These are phyloP conservation scores for Agonum fuliginosum DNA, from an alignment of 2,888 invertebrate species.

Conservation along the genomic window DNA sequence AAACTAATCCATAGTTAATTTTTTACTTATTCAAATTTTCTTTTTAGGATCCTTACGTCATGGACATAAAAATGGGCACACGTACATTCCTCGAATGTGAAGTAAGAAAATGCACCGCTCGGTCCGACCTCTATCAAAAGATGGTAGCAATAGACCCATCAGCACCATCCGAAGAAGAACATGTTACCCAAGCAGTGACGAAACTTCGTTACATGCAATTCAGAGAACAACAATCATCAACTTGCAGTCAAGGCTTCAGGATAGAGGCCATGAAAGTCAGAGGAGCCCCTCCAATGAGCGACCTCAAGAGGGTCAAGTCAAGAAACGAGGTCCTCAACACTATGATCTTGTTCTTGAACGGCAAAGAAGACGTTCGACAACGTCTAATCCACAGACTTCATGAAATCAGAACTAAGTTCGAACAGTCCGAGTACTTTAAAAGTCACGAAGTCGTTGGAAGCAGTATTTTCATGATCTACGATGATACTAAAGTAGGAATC, in stretches of 20 bases:
- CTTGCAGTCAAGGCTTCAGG: conserved; percentile 93
- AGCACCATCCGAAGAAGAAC: conserved; percentile 91
- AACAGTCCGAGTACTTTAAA: conserved; percentile 89
- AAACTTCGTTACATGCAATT: conserved; percentile 98
- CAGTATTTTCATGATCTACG: conserved; percentile 95
- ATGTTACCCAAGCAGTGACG: conserved; percentile 88
- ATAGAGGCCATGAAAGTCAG: conserved; percentile 96
- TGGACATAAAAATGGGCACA: conserved; percentile 98
- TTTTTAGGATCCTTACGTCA: conserved; percentile 88
- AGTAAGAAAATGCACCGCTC: conserved; percentile 89
- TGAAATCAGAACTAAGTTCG: conserved; percentile 86
- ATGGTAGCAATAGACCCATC: conserved; percentile 93
- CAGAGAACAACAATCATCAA: conserved; percentile 94
- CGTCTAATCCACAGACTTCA: conserved; percentile 84
- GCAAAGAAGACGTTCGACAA: conserved; percentile 79
- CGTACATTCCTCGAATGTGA: conserved; percentile 97
- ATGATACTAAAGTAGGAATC: conserved; percentile 89
- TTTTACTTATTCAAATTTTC: conserved; percentile 42
- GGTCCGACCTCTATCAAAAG: conserved; percentile 94
- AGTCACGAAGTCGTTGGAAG: conserved; percentile 95
- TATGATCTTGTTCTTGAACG: conserved; percentile 84
- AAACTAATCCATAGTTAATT: background rate
- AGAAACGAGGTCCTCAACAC: conserved; percentile 84
- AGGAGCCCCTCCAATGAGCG: conserved; percentile 87
- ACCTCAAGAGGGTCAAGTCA: conserved; percentile 90